A percentile compares a stretch with the other conserved stretches of the same genome.
Evolutionary conservation across 2,113 vertebrate species (phyloP).

Genomic region (Oplegnathus fasciatus): DNA sequence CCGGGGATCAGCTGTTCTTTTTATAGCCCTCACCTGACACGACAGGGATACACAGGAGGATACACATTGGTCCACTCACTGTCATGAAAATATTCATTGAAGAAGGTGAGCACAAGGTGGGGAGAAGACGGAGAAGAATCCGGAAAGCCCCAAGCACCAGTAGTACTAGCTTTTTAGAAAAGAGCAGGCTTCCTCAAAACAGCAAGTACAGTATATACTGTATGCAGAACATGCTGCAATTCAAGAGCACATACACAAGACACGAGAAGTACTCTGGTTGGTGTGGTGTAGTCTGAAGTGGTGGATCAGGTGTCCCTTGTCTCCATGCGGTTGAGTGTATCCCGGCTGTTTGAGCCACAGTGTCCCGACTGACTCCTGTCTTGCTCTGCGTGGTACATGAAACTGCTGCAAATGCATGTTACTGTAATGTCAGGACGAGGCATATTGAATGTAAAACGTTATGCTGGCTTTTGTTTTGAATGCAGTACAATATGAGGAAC

Average conservation of each 20-base stretch:
- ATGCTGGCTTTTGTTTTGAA: constrained; percentile 59
- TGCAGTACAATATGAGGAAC: constrained; percentile 51
- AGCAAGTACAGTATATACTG: constrained; percentile 6
- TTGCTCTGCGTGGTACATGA: constrained; percentile 24
- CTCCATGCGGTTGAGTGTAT: constrained; percentile 36
- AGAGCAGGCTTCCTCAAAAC: constrained; percentile 14
- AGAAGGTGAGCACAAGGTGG: constrained; percentile 27
- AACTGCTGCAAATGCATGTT: constrained; percentile 43
- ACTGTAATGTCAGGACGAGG: background rate
- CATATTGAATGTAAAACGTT: constrained; percentile 51
- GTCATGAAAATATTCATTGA: constrained; percentile 71
- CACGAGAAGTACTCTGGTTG: constrained; percentile 7
- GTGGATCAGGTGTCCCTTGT: constrained; percentile 58
- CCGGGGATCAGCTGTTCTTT: constrained; percentile 68
- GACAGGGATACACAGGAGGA: constrained; percentile 60
- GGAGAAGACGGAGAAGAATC: constrained; percentile 13
- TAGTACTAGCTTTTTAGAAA: constrained; percentile 34
- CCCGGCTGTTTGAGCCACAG: constrained; percentile 12
- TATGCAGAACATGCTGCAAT: constrained; percentile 8
- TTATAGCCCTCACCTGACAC: constrained; percentile 72
- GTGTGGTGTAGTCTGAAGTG: constrained; percentile 40
- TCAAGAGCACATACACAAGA: constrained; percentile 22
- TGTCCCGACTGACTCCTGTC: constrained; percentile 34
- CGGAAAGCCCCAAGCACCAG: constrained; percentile 18
- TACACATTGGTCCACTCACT: constrained; percentile 54